A percentile compares a stretch with the other conserved stretches of the same genome.
phyloP scores from a whole-genome alignment of 1,140 invertebrate genomes.

The Pogonus chalceus region DNA sequence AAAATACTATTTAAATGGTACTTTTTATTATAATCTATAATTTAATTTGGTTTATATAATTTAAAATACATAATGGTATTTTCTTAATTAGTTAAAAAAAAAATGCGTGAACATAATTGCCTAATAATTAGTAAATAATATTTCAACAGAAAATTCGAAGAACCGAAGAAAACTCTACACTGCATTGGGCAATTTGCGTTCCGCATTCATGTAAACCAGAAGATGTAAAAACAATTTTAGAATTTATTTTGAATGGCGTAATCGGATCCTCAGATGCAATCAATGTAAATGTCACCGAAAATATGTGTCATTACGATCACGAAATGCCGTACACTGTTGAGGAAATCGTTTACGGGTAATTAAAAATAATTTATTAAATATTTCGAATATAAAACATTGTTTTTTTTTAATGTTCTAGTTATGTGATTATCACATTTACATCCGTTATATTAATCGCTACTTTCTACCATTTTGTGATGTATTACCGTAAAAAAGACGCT shows the following conservation, averaged over 20 bases:
- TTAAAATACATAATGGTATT: no score
- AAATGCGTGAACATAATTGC: no score
- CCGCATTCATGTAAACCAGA: slow-evolving; percentile 43
- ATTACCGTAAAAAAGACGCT: neutral
- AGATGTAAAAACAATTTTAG: slow-evolving; percentile 42
- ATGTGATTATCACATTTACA: slow-evolving; percentile 26
- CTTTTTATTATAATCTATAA: no score
- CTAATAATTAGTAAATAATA: no score
- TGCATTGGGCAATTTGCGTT: slow-evolving; percentile 53
- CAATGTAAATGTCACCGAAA: slow-evolving; percentile 35
- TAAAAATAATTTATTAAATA: slow-evolving; percentile 15
- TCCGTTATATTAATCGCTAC: slow-evolving; percentile 21
- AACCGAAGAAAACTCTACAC: slow-evolving; percentile 37
- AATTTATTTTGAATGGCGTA: slow-evolving; percentile 39
- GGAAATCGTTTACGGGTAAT: slow-evolving; percentile 49
- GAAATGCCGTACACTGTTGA: slow-evolving; percentile 32
- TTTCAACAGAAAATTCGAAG: slow-evolving; percentile 18
- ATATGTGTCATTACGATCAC: slow-evolving; percentile 41
- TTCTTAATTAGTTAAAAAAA: no score
- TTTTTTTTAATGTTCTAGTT: slow-evolving; percentile 23
- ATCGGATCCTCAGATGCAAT: slow-evolving; percentile 35
- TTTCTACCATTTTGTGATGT: slow-evolving; percentile 17
- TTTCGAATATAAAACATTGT: slow-evolving; percentile 1
- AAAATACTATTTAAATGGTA: no score
- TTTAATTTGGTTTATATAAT: no score